phyloP scores from a whole-genome alignment of 1,140 invertebrate genomes.

The Bombus huntii region DNA sequence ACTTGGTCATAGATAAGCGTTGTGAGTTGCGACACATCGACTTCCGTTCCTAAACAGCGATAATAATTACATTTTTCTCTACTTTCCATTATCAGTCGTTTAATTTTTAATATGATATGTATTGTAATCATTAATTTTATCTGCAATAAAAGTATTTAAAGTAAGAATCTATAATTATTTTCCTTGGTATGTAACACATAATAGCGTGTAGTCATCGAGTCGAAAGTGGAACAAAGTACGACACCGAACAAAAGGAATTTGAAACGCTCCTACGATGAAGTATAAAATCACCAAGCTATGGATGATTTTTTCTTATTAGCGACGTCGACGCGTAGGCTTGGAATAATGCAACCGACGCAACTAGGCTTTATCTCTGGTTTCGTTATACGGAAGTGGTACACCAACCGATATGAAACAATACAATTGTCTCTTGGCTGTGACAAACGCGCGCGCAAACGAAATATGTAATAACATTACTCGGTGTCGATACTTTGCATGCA shows the following conservation, averaged over 20 bases:
- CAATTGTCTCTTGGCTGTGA: conserved; percentile 28
- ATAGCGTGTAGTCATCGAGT: neutral
- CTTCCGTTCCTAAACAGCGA: neutral
- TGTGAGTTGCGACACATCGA: neutral
- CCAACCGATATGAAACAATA: conserved; percentile 49
- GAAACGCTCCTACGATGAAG: neutral
- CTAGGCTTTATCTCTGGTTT: conserved; percentile 35
- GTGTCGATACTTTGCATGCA: neutral
- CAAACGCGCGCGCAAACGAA: neutral
- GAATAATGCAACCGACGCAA: conserved; percentile 31
- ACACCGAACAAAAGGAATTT: neutral
- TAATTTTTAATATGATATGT: neutral
- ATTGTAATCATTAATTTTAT: neutral
- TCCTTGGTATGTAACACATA: neutral
- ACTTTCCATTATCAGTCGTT: neutral
- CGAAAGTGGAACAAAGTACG: neutral
- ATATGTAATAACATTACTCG: neutral
- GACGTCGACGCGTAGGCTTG: conserved; percentile 12
- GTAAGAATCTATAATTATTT: neutral
- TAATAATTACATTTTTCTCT: neutral
- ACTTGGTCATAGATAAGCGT: conserved; percentile 1
- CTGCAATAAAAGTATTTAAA: neutral
- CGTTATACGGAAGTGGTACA: conserved; percentile 45
- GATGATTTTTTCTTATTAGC: conserved; percentile 22
- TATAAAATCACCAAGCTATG: conserved; percentile 6